Evolutionary conservation across 2,113 vertebrate species (phyloP).

Genomic region (Fulmarus glacialis): DNA sequence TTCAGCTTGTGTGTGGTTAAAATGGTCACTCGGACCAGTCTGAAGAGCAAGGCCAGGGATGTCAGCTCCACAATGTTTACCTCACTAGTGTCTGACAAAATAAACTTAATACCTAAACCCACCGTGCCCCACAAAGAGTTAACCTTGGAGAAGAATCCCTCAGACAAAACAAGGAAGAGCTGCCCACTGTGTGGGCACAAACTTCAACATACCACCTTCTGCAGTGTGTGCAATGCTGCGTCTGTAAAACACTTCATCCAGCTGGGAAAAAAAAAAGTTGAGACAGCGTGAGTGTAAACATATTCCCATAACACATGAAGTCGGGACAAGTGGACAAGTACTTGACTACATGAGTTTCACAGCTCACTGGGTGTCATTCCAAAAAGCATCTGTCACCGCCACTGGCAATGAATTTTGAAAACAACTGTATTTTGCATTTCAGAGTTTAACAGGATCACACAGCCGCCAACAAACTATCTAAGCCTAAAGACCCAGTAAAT

Average conservation of each 20-base stretch:
- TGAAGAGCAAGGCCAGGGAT: accelerated
- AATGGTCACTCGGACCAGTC: background rate
- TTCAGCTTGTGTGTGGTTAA: background rate
- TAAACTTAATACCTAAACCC: background rate
- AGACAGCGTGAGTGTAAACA: slow-evolving; percentile 36
- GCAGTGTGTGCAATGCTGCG: background rate
- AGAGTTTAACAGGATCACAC: background rate
- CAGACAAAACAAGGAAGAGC: background rate
- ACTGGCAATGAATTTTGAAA: slow-evolving; percentile 38
- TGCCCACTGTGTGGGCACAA: background rate
- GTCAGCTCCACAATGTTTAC: background rate
- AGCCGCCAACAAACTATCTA: background rate
- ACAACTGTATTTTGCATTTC: slow-evolving; percentile 24
- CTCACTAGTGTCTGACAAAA: background rate
- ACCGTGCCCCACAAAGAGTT: background rate
- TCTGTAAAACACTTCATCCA: slow-evolving; percentile 21
- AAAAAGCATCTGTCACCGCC: slow-evolving; percentile 51
- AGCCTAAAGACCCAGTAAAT: background rate
- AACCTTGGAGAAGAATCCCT: background rate
- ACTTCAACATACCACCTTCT: background rate
- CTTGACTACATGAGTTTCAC: slow-evolving; percentile 47
- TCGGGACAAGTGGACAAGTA: slow-evolving; percentile 48
- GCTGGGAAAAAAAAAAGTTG: background rate
- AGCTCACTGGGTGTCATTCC: slow-evolving; percentile 47
- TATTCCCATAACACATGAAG: slow-evolving; percentile 29